Percentiles rank a stretch among this genome's conserved stretches.
Conservation (phyloP, 2,888 invertebrate genomes). For the Caenorhabditis auriculariae region DNA sequence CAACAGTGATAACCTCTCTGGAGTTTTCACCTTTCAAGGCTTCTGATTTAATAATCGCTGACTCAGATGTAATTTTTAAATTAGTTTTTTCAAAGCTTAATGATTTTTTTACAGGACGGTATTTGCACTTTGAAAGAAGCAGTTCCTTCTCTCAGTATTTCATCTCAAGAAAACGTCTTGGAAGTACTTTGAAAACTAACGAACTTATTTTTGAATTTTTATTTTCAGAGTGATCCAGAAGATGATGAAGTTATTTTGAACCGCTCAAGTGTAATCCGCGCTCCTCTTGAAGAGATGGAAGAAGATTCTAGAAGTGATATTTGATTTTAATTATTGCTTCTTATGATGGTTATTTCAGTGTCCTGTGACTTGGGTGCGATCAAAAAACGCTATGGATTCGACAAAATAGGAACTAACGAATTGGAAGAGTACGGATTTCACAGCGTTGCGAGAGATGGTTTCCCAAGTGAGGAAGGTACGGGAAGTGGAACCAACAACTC, state of each 20-base stretch:
- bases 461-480: constrained; percentile 7
- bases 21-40: constrained; percentile 28
- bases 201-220: too few species aligned
- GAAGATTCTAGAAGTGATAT: too few species aligned
- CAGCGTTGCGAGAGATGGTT: neutral
- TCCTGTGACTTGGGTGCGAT: constrained; percentile 42
- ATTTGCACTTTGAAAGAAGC: constrained; percentile 8
- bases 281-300: too few species aligned
- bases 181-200: too few species aligned
- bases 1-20: constrained; percentile 26
- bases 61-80: constrained; percentile 23
- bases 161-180: too few species aligned
- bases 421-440: constrained; percentile 33
- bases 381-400: constrained; percentile 32
- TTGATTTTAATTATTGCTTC: too few species aligned
- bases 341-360: constrained; percentile 23
- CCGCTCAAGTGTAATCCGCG: too few species aligned
- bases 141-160: too few species aligned
- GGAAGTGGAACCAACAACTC: neutral
- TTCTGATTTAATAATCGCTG: constrained; percentile 29
- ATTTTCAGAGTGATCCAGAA: too few species aligned
- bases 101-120: constrained; percentile 5
- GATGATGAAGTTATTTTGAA: too few species aligned
- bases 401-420: constrained; percentile 9
- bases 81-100: neutral